Conservation (phyloP, 2,113 vertebrate genomes). For the Ameiurus melas region DNA sequence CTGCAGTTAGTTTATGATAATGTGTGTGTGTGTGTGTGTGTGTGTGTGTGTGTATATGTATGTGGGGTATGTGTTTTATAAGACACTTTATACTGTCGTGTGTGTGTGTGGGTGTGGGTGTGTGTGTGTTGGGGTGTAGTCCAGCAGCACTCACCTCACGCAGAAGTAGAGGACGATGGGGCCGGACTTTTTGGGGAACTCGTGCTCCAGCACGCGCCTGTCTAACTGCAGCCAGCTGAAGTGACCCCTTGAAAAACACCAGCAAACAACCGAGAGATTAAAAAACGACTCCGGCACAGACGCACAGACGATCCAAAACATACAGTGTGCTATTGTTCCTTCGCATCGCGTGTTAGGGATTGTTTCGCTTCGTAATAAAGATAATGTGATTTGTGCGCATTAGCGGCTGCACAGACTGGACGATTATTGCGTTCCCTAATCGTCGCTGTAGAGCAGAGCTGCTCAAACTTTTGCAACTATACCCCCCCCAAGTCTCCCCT, state of each 20-base stretch:
- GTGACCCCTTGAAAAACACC: slow-evolving; percentile 81
- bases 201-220: slow-evolving; percentile 94
- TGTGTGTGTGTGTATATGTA: not conserved
- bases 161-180: slow-evolving; percentile 94
- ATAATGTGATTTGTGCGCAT: not conserved
- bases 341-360: not conserved
- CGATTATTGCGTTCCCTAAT: not conserved
- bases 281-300: not conserved
- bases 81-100: not conserved
- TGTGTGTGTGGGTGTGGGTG: not conserved
- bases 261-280: slow-evolving; percentile 34
- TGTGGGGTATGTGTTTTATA: no score
- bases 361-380: not conserved
- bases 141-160: slow-evolving; percentile 83
- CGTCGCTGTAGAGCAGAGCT: not conserved
- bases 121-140: not conserved
- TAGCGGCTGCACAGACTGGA: not conserved
- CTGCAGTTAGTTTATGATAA: not conserved
- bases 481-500: no score
- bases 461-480: no score
- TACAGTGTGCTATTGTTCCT: not conserved
- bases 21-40: not conserved
- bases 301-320: not conserved
- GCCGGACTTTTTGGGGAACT: slow-evolving; percentile 98
- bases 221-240: slow-evolving; percentile 98